phyloP scores from a whole-genome alignment of 1,140 invertebrate species.

The Hermetia illucens region DNA sequence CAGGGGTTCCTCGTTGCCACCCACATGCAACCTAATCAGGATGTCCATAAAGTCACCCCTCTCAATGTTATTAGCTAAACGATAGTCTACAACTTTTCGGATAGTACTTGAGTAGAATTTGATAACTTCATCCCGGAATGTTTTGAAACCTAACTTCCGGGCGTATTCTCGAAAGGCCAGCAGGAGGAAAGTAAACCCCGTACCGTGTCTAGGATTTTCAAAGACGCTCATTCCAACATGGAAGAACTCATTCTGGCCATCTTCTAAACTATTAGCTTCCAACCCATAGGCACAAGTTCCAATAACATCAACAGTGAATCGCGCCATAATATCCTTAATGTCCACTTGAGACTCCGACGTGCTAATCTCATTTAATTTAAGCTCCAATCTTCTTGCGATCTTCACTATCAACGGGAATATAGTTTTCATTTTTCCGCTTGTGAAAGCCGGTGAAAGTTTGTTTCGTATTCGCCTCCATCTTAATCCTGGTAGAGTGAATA shows the following conservation, averaged over 20 bases:
- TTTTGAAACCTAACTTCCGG: no score
- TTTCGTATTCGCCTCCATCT: slow-evolving; percentile 43
- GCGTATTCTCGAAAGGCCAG: no score
- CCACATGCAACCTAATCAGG: no score
- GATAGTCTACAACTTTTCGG: no score
- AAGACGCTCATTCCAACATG: slow-evolving; percentile 26
- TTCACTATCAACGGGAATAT: slow-evolving; percentile 37
- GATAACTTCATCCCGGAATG: no score
- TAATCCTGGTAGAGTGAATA: slow-evolving; percentile 35
- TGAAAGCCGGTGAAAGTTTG: slow-evolving; percentile 47
- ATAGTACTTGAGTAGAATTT: no score
- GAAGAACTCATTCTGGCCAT: slow-evolving; percentile 15
- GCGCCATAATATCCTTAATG: slow-evolving; percentile 32
- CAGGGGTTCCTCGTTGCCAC: no score
- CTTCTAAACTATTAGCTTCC: slow-evolving; percentile 33
- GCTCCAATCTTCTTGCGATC: slow-evolving; percentile 31
- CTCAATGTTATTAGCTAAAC: no score
- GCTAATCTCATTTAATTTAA: slow-evolving; percentile 21
- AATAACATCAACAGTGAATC: slow-evolving; percentile 39
- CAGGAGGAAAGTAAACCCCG: no score
- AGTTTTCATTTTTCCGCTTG: slow-evolving; percentile 42
- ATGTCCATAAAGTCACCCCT: no score
- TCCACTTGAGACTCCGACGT: slow-evolving; percentile 30
- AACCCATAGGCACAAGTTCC: slow-evolving; percentile 42
- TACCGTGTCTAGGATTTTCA: no score